Base-by-base conservation (phyloP, 1,140 invertebrate genomes). In the Lerema accius region DNA sequence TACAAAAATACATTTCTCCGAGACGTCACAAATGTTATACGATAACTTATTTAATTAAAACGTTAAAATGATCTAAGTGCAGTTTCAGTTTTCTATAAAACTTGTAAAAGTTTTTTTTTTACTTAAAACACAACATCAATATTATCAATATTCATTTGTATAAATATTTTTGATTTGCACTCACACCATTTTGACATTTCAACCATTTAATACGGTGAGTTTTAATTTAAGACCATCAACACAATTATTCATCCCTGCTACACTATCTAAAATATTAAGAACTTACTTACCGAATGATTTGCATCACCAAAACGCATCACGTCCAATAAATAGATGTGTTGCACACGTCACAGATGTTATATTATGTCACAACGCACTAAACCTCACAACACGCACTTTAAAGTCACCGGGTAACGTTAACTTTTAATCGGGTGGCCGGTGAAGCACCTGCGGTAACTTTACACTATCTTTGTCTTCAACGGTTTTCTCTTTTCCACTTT, bases 341-440 rank as follows among this genome's bases (percentile, higher is more conserved):
- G 5, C 19, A 23, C 19, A 23, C n/a, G n/a, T n/a, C n/a, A n/a
- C n/a, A n/a, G n/a, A n/a, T n/a, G n/a, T n/a, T n/a, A n/a, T n/a
- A n/a, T n/a, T n/a, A n/a, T 45, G 15, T 69, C 63, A 63, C 48
- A 61, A 59, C 7, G 42, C 39, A 64, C 45, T 26, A 16, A 67
- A 53, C 43, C 35, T 39, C 19, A 62, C 32, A 53, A 45, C 55
- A 63, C 61, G 61, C 66, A 67, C 59, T 46, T 37, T 43, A 43
- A 48, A 51, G 56, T 76, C 50, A 46, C 49, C 50, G 23, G 42
- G n/a, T 59, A 64, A 37, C 37, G 17, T 60, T 60, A 42, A 48
- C 63, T 71, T 43, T 56, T 88, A 89, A 73, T 89, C 85, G 0
- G 86, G 86, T 35, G 86, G 76, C 15, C 74, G 76, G 49, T 86